Evolutionary conservation across 2,888 invertebrate genomes (phyloP).

Genomic region (Nasonovia ribisnigri): DNA sequence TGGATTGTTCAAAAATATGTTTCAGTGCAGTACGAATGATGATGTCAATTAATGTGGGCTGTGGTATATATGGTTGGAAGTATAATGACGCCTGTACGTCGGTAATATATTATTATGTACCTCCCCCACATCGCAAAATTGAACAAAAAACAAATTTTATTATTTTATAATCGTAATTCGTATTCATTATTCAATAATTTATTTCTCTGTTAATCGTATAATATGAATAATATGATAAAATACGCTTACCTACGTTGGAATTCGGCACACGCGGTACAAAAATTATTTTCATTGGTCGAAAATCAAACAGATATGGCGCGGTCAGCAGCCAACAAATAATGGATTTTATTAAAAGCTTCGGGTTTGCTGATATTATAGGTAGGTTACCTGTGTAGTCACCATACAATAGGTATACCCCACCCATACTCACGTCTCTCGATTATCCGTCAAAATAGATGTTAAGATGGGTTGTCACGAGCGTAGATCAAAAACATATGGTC

Average conservation of each 20-base stretch:
- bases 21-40: neutral
- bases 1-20: neutral
- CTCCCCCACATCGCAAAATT: neutral
- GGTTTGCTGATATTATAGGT: neutral
- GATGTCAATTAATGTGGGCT: neutral
- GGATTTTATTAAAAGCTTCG: neutral
- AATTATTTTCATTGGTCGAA: neutral
- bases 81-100: too few relatives aligned
- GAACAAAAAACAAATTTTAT: neutral
- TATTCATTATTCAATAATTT: neutral
- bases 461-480: neutral
- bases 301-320: neutral
- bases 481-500: constrained; percentile 26
- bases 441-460: neutral
- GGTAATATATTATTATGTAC: too few relatives aligned
- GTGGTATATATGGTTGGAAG: neutral
- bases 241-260: too few relatives aligned
- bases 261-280: too few relatives aligned
- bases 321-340: neutral
- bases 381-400: neutral
- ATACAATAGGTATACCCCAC: neutral
- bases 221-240: neutral
- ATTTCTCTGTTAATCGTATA: neutral
- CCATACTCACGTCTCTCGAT: neutral
- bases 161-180: neutral